These are phyloP conservation scores for Philaenus spumarius DNA, from an alignment of 1,140 invertebrate genomes.

Conservation along the genomic window DNA sequence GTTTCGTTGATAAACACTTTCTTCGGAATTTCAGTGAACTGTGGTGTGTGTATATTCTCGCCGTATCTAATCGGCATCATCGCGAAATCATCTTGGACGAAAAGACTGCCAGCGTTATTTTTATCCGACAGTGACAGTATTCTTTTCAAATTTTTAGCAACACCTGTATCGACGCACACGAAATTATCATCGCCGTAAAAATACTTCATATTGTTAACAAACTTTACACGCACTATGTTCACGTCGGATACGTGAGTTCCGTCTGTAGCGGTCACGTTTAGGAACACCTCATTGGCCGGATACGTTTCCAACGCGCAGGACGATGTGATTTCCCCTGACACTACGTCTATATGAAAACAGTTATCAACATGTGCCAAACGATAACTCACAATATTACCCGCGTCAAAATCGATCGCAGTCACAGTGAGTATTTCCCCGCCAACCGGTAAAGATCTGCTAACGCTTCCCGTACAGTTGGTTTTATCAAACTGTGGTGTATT, in stretches of 20 bases:
- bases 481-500: slow-evolving; percentile 83
- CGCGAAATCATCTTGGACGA: slow-evolving; percentile 54
- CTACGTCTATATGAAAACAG: slow-evolving; percentile 77
- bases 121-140: slow-evolving; percentile 68
- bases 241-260: slow-evolving; percentile 84
- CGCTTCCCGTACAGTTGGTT: slow-evolving; percentile 72
- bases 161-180: slow-evolving; percentile 78
- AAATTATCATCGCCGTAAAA: slow-evolving; percentile 51
- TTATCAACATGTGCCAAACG: slow-evolving; percentile 79
- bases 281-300: slow-evolving; percentile 51
- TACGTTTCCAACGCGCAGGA: slow-evolving; percentile 73
- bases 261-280: slow-evolving; percentile 86
- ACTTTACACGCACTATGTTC: slow-evolving; percentile 58
- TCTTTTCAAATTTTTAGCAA: slow-evolving; percentile 66
- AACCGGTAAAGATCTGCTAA: slow-evolving; percentile 61
- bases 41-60: slow-evolving; percentile 75
- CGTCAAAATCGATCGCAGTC: slow-evolving; percentile 89
- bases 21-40: slow-evolving; percentile 65
- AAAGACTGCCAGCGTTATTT: slow-evolving; percentile 56
- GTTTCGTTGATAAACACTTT: slow-evolving; percentile 83
- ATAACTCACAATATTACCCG: slow-evolving; percentile 80
- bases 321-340: slow-evolving; percentile 57
- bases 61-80: slow-evolving; percentile 74
- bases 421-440: slow-evolving; percentile 78
- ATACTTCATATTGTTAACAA: slow-evolving; percentile 48